Conservation (phyloP, 2,113 vertebrate genomes). For the Oryzias woworae region DNA sequence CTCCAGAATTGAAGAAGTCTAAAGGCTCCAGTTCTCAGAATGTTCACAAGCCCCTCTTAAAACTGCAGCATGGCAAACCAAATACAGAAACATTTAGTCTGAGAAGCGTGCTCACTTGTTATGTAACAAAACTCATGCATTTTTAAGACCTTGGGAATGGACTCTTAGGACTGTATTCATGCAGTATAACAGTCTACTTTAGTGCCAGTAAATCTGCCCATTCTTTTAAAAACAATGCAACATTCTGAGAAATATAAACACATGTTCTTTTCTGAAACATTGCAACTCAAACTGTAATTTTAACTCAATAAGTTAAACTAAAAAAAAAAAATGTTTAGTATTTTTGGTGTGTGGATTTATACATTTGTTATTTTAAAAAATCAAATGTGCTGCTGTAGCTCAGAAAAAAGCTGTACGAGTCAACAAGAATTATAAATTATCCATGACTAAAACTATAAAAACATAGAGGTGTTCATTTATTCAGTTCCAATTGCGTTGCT, state of each 20-base stretch:
- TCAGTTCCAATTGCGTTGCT: no score
- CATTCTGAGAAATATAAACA: neutral
- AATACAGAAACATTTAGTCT: slow-evolving; percentile 2
- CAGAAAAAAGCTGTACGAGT: no score
- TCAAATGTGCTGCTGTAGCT: no score
- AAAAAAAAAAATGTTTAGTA: no score
- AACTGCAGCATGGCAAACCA: neutral
- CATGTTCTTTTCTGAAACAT: no score
- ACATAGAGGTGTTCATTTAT: no score
- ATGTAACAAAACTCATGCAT: neutral
- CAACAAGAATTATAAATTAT: no score
- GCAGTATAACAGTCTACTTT: neutral
- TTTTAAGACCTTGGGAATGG: neutral
- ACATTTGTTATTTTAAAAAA: no score
- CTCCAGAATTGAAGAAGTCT: neutral
- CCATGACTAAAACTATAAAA: no score
- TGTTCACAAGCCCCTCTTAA: neutral
- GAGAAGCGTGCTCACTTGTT: neutral
- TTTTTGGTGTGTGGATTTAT: no score
- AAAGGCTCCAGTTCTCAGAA: neutral
- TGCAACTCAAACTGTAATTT: no score
- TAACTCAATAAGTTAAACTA: no score
- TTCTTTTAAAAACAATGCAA: neutral
- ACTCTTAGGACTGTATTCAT: neutral
- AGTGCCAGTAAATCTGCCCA: neutral